Evolutionary conservation across 2,888 invertebrate species (phyloP), one percentile per base, ranked within the genome.

Genomic region (Aleiodes testaceus): DNA sequence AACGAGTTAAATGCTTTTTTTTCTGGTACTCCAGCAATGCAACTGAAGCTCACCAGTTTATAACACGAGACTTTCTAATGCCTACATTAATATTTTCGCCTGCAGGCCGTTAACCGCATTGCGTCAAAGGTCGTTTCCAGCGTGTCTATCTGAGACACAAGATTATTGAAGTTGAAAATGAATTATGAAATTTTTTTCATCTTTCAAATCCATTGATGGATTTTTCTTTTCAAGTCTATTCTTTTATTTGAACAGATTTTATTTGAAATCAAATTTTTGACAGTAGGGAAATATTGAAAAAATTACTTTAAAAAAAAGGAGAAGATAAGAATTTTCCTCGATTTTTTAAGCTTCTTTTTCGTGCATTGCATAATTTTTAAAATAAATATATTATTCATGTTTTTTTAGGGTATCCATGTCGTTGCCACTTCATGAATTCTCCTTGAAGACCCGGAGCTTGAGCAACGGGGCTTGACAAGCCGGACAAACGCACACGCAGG

Each of bases 21-120:
- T 49, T 45, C 59, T 36, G 69, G 59, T 64, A 70, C 63, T 66
- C 63, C 20, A 55, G 72, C 74, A 30, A 55, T 66, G 59, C 55
- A 59, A 72, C 63, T 49, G 53, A 72, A 55, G 42, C 67, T 50
- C 50, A 50, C 49, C 52, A 42, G 68, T n/a, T 18, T 44, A 72
- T 66, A 12, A 53, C 26, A 16, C 69, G 73, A 69, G 79, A 81
- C 81, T 82, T 82, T 82, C 82, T 82, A 82, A 81, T 81, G 81
- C 81, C 79, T 78, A 77, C 78, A 80, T 79, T 81, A 81, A 80
- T 79, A 81, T 80, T 80, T 80, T 81, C 79, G 74, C 79, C 77
- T 79, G 80, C 79, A 71, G 79, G 74, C 73, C 73, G 53, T 52
- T 53, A 53, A 45, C 50, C 64, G 52, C 52, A 79, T 79, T 79